phyloP scores from a whole-genome alignment of 2,113 vertebrate genomes.

The Tympanuchus pallidicinctus region DNA sequence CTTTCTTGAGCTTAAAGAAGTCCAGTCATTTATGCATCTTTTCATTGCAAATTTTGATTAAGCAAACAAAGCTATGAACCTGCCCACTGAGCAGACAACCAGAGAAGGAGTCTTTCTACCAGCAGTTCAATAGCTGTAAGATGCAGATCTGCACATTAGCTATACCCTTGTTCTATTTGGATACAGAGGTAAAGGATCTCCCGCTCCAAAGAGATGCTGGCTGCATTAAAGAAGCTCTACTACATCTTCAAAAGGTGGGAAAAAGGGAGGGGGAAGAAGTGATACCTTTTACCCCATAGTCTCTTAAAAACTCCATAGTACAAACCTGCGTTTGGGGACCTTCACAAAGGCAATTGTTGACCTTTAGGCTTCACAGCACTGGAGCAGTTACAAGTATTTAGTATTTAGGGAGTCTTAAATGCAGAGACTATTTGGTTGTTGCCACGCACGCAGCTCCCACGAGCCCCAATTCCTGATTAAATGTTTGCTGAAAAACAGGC shows the following conservation, averaged over 20 bases:
- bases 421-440: neutral
- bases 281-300: neutral
- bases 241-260: neutral
- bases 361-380: neutral
- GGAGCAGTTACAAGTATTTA: neutral
- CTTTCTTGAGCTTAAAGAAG: neutral
- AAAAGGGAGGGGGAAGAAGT: neutral
- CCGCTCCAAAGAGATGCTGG: neutral
- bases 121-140: neutral
- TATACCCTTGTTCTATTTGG: neutral
- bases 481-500: conserved; percentile 12
- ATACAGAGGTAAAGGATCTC: neutral
- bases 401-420: conserved; percentile 6
- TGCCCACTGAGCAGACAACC: neutral
- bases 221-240: neutral
- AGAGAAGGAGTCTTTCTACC: neutral
- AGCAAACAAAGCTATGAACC: neutral
- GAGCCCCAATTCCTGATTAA: neutral
- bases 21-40: neutral
- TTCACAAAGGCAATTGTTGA: neutral
- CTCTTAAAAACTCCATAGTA: neutral
- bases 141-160: neutral
- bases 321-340: neutral
- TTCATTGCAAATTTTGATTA: neutral
- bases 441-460: neutral